These are phyloP conservation scores for Bos indicus DNA, from an alignment of 2,113 vertebrate genomes.

Conservation along the genomic window DNA sequence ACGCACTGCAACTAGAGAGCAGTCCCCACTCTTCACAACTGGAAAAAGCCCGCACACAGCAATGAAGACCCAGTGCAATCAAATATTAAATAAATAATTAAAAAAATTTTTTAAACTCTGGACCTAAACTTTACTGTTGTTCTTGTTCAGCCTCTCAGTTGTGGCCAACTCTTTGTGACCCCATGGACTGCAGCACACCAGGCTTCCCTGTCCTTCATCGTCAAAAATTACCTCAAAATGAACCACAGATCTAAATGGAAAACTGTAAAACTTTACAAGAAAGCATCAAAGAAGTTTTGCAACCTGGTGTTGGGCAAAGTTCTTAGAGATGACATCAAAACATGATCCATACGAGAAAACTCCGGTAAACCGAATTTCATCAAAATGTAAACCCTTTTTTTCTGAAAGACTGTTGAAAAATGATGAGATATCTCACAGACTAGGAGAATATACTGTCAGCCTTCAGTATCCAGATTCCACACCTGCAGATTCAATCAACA, in stretches of 20 bases:
- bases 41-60: neutral
- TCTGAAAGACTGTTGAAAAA: neutral
- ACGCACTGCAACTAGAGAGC: neutral
- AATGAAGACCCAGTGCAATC: neutral
- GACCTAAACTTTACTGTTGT: neutral
- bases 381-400: neutral
- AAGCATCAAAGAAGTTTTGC: neutral
- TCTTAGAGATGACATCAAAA: neutral
- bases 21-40: neutral
- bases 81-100: neutral
- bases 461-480: neutral
- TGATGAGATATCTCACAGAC: neutral
- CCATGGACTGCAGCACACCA: neutral
- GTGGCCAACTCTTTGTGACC: neutral
- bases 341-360: neutral
- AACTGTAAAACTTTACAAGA: neutral
- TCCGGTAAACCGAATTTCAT: neutral
- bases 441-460: neutral
- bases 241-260: neutral
- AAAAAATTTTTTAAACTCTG: neutral
- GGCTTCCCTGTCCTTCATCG: neutral
- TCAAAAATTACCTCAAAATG: neutral
- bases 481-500: neutral
- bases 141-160: neutral
- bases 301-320: neutral